These are phyloP conservation scores for Diorhabda carinulata DNA, from an alignment of 1,140 invertebrate genomes.

Conservation along the genomic window DNA sequence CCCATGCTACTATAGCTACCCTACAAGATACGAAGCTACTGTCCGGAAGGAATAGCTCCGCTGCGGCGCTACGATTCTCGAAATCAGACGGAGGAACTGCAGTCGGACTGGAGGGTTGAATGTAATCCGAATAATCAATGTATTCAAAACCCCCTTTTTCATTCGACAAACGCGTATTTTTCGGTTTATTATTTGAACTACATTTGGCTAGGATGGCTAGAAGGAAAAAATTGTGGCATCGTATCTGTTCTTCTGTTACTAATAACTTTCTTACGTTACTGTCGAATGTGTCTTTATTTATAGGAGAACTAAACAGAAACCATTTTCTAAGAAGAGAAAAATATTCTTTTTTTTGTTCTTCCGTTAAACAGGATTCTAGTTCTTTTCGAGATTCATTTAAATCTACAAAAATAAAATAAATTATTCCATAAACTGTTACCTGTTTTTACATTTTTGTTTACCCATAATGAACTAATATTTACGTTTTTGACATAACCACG, in stretches of 20 bases:
- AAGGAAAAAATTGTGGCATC: conserved; percentile 39
- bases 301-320: conserved; percentile 36
- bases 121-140: conserved; percentile 34
- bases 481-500: no score
- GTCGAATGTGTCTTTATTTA: conserved; percentile 40
- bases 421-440: no score
- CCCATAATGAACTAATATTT: no score
- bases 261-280: conserved; percentile 36
- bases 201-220: conserved; percentile 34
- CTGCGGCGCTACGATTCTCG: conserved; percentile 35
- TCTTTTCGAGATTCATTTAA: conserved; percentile 38
- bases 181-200: conserved; percentile 25
- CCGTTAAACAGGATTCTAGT: conserved; percentile 33
- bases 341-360: conserved; percentile 38
- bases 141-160: conserved; percentile 32
- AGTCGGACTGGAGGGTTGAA: conserved; percentile 34
- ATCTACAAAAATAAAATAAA: conserved; percentile 21
- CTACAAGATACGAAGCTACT: conserved; percentile 37
- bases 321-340: conserved; percentile 39
- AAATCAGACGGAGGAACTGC: conserved; percentile 32
- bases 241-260: conserved; percentile 39
- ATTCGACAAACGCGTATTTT: conserved; percentile 16
- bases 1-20: conserved; percentile 41
- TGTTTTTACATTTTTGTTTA: no score
- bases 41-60: conserved; percentile 41